Evolutionary conservation across 2,888 invertebrate species (phyloP).

Genomic region (Yponomeuta sedellus): DNA sequence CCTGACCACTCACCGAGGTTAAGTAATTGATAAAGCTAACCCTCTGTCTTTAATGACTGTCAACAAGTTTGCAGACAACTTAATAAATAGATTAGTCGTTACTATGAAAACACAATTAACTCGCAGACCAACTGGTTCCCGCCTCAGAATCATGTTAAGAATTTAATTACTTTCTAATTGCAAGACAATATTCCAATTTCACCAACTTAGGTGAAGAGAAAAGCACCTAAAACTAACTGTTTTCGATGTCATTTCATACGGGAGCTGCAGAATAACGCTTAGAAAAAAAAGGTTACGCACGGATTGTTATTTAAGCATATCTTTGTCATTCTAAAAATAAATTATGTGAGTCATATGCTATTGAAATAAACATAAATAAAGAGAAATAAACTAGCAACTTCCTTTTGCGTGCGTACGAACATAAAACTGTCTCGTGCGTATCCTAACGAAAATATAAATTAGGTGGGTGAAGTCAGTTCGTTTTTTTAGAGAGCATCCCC

Average conservation of each 20-base stretch:
- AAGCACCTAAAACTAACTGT: background rate
- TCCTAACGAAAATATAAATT: conserved; percentile 73
- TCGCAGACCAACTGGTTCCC: conserved; percentile 8
- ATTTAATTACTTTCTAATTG: conserved; percentile 9
- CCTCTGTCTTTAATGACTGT: conserved; percentile 47
- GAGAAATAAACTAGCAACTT: conserved; percentile 60
- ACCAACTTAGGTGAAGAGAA: conserved; percentile 4
- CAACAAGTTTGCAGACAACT: conserved; percentile 29
- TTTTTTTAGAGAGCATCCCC: conserved; percentile 68
- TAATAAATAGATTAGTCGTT: conserved; percentile 37
- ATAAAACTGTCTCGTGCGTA: conserved; percentile 73
- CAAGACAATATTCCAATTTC: conserved; percentile 25
- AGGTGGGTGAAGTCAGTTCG: conserved; percentile 62
- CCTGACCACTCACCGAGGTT: conserved; percentile 39
- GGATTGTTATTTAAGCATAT: background rate
- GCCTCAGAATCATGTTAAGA: background rate
- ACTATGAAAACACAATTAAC: conserved; percentile 15
- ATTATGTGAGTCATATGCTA: background rate
- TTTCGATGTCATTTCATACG: too few relatives aligned
- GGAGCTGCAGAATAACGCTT: too few relatives aligned
- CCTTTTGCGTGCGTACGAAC: conserved; percentile 68
- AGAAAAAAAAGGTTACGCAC: too few relatives aligned
- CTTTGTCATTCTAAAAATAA: background rate
- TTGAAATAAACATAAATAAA: conserved; percentile 50
- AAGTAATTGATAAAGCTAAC: conserved; percentile 65